A percentile compares a stretch with the other conserved stretches of the same genome.
Evolutionary conservation across 92 coral and sea anemone species (phyloP).

Genomic region (Bergia sp.): DNA sequence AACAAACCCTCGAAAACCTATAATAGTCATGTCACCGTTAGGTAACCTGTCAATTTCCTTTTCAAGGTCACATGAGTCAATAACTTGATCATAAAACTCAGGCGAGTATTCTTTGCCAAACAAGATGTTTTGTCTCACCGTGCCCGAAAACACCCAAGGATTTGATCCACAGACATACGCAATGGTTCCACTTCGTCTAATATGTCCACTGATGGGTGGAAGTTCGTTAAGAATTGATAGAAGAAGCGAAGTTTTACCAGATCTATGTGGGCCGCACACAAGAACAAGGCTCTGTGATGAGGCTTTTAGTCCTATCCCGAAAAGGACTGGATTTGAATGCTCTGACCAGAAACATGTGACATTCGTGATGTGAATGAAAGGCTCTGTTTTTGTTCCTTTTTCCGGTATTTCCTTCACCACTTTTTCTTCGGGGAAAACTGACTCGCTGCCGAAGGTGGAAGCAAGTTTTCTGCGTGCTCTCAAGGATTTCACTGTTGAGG

Average conservation of each 20-base stretch:
- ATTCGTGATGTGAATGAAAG: conserved; percentile 14
- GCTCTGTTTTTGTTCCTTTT: not conserved
- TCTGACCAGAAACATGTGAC: conserved; percentile 40
- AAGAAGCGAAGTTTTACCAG: conserved; percentile 33
- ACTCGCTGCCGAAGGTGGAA: conserved; percentile 13
- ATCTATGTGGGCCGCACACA: conserved; percentile 35
- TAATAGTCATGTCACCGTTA: conserved; percentile 11
- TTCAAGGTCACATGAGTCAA: conserved; percentile 26
- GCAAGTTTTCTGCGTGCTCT: conserved; percentile 46
- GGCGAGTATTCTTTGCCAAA: conserved; percentile 30
- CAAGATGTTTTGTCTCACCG: conserved; percentile 22
- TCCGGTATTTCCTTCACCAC: conserved; percentile 4
- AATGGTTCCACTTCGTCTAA: conserved; percentile 23
- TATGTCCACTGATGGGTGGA: conserved; percentile 27
- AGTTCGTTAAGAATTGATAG: conserved; percentile 36
- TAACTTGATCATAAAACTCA: conserved; percentile 15
- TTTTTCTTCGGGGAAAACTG: conserved; percentile 23
- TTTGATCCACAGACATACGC: conserved; percentile 29
- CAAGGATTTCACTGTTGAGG: conserved; percentile 24
- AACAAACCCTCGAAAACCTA: conserved; percentile 11
- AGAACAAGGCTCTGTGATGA: conserved; percentile 40
- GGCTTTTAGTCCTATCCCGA: conserved; percentile 13
- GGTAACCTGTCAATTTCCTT: conserved; percentile 24
- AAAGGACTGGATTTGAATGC: conserved; percentile 37
- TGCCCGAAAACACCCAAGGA: conserved; percentile 36